Evolutionary conservation across 2,888 invertebrate species (phyloP).

Genomic region (Eupithecia centaureata): DNA sequence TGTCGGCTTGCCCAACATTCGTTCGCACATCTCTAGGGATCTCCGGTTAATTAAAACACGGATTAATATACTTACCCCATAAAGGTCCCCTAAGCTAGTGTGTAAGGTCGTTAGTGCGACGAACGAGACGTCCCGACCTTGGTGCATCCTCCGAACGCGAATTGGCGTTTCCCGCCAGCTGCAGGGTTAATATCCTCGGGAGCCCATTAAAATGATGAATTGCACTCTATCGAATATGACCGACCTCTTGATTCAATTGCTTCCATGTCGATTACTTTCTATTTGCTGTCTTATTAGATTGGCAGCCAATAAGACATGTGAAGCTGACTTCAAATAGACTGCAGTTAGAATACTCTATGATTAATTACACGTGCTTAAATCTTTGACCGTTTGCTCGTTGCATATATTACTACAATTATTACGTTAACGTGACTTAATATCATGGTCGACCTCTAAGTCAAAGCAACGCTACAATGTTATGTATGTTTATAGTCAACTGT

Average conservation of each 20-base stretch:
- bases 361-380: constrained; percentile 20
- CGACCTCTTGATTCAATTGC: constrained; percentile 37
- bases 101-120: constrained; percentile 66
- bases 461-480: constrained; percentile 50
- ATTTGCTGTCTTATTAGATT: constrained; percentile 40
- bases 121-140: constrained; percentile 76
- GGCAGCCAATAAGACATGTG: constrained; percentile 40
- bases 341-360: constrained; percentile 14
- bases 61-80: constrained; percentile 49
- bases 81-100: constrained; percentile 50
- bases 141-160: constrained; percentile 67
- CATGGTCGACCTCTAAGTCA: constrained; percentile 42
- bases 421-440: constrained; percentile 39
- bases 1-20: constrained; percentile 72
- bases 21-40: constrained; percentile 56
- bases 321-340: constrained; percentile 20
- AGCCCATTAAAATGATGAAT: constrained; percentile 52
- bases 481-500: constrained; percentile 50
- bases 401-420: constrained; percentile 13
- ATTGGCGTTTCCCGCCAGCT: constrained; percentile 61
- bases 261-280: constrained; percentile 36
- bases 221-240: constrained; percentile 42
- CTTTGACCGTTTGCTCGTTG: constrained; percentile 22
- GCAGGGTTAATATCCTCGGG: constrained; percentile 67
- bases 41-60: constrained; percentile 61